Percentiles rank a stretch among this genome's conserved stretches.
Evolutionary conservation across 2,113 vertebrate species (phyloP).

Genomic region (Gambusia holbrooki): DNA sequence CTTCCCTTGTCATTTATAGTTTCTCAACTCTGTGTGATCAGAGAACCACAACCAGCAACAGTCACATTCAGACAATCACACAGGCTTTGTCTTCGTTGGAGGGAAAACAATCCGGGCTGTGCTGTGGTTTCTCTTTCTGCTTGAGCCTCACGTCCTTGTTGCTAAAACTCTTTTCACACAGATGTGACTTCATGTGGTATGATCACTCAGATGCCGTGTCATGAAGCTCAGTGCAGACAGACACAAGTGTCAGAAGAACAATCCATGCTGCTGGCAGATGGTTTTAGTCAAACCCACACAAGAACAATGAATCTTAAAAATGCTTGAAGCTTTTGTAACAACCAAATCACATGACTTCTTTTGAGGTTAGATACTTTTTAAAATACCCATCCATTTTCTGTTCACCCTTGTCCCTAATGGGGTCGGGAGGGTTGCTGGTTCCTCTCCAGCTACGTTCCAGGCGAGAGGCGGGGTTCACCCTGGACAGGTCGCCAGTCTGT

Average conservation of each 20-base stretch:
- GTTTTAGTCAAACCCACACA: background rate
- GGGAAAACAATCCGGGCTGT: slow-evolving; percentile 29
- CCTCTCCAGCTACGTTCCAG: too few species aligned
- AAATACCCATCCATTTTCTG: too few species aligned
- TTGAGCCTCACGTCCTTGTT: slow-evolving; percentile 24
- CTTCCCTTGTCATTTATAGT: slow-evolving; percentile 10
- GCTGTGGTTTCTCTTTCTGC: slow-evolving; percentile 21
- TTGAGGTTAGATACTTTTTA: background rate
- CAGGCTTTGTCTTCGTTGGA: slow-evolving; percentile 20
- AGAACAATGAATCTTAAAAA: background rate
- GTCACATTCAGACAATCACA: slow-evolving; percentile 21
- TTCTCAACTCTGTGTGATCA: slow-evolving; percentile 3
- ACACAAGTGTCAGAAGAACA: background rate
- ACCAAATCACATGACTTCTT: background rate
- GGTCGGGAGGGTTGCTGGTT: too few species aligned
- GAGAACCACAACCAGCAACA: background rate
- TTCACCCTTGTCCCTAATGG: too few species aligned
- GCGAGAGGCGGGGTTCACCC: too few species aligned
- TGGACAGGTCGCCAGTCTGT: too few species aligned
- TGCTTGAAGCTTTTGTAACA: background rate
- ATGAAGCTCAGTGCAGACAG: slow-evolving; percentile 1
- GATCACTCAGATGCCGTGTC: slow-evolving; percentile 2
- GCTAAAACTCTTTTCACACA: slow-evolving; percentile 51
- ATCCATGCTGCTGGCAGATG: slow-evolving; percentile 7
- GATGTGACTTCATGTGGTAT: slow-evolving; percentile 21